These are phyloP conservation scores for Choloepus hoffmanni DNA, from an alignment of 2,113 vertebrate species.

Conservation along the genomic window DNA sequence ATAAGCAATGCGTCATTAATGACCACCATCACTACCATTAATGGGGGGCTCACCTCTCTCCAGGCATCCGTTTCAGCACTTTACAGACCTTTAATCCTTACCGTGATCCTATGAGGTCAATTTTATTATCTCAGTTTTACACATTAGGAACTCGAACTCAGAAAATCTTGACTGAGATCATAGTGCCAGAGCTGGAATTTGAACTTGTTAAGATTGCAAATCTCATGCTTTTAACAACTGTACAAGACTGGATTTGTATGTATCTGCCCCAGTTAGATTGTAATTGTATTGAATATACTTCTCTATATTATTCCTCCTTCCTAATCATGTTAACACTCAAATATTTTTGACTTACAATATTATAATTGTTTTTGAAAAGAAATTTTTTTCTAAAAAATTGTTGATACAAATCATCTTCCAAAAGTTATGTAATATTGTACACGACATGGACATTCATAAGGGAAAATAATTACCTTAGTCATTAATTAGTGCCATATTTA, in stretches of 20 bases:
- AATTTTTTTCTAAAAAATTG: not conserved
- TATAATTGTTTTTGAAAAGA: constrained; percentile 31
- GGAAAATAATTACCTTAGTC: not conserved
- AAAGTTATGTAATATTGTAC: not conserved
- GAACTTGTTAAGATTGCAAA: not conserved
- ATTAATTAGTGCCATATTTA: not conserved
- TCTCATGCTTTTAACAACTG: not conserved
- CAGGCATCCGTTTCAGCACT: not conserved
- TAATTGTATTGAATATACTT: not conserved
- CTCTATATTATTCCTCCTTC: not conserved
- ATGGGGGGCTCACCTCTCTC: not conserved
- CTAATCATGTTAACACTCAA: not conserved
- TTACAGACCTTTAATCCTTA: constrained; percentile 22
- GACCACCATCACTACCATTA: not conserved
- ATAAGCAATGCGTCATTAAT: not conserved
- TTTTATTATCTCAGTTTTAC: not conserved
- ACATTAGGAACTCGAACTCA: not conserved
- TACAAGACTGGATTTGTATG: not conserved
- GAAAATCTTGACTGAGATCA: not conserved
- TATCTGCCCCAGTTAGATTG: not conserved
- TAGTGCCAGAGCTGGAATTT: not conserved
- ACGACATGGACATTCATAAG: not conserved
- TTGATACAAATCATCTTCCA: not conserved
- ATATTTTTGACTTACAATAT: not conserved
- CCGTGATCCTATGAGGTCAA: not conserved